Conservation (phyloP, 2,888 invertebrate species). For the Parapristionchus giblindavisi region DNA sequence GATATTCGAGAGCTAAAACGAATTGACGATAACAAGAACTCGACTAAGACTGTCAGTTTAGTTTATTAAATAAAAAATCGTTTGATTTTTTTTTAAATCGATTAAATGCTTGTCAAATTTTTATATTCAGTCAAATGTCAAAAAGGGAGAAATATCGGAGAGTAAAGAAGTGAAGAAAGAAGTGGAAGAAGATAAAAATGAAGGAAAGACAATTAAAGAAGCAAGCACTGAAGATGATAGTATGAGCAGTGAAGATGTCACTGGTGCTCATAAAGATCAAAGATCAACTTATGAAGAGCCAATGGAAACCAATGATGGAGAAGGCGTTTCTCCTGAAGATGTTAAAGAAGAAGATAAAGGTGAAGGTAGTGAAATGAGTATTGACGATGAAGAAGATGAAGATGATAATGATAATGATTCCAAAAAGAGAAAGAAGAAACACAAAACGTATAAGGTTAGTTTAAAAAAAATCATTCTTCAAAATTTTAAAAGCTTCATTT, state of each 20-base stretch:
- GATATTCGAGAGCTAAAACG: too few relatives aligned
- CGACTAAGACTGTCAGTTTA: too few relatives aligned
- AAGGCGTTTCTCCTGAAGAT: background rate
- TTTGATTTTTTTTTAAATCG: too few relatives aligned
- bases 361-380: background rate
- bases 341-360: background rate
- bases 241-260: background rate
- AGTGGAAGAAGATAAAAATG: background rate
- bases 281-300: too few relatives aligned
- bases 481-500: too few relatives aligned
- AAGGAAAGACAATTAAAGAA: background rate
- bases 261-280: background rate
- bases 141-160: background rate
- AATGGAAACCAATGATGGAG: background rate
- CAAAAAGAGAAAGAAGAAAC: background rate
- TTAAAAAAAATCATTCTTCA: too few relatives aligned
- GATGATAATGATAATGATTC: background rate
- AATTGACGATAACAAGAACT: too few relatives aligned
- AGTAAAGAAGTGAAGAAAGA: background rate
- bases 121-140: background rate
- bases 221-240: constrained; percentile 2
- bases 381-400: background rate
- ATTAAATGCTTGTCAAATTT: too few relatives aligned
- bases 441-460: too few relatives aligned
- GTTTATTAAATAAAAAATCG: too few relatives aligned